Conservation (phyloP, 1,140 invertebrate genomes). For the Nasonia longicornis region DNA sequence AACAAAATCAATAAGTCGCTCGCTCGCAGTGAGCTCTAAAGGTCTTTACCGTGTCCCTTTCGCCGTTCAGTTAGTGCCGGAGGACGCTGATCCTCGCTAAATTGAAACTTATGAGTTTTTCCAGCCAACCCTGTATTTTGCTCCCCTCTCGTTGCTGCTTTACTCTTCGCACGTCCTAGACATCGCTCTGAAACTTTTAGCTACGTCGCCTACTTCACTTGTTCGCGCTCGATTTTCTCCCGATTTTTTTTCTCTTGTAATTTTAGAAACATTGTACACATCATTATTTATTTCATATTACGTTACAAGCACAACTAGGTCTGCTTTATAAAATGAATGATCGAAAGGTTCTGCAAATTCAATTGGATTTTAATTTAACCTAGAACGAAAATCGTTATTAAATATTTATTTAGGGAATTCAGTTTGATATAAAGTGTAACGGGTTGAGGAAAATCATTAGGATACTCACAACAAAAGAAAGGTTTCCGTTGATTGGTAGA, state of each 20-base stretch:
- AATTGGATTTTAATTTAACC: too few relatives aligned
- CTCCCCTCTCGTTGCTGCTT: background rate
- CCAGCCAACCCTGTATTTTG: conserved; percentile 3
- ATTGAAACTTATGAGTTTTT: conserved; percentile 70
- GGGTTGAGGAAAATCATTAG: background rate
- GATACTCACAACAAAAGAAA: background rate
- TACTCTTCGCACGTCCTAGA: background rate
- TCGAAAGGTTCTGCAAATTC: too few relatives aligned
- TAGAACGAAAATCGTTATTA: background rate
- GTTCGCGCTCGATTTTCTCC: background rate
- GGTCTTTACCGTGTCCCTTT: conserved; percentile 49
- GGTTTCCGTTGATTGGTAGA: background rate
- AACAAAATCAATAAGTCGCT: conserved; percentile 54
- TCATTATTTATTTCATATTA: too few relatives aligned
- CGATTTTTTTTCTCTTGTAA: background rate
- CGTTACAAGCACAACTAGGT: too few relatives aligned
- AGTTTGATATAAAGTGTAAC: background rate
- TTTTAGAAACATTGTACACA: background rate
- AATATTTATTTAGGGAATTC: background rate
- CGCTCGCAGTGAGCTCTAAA: conserved; percentile 18
- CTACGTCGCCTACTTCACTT: conserved; percentile 3
- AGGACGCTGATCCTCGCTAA: conserved; percentile 66
- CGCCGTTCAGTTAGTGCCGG: conserved; percentile 34
- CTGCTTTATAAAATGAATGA: too few relatives aligned
- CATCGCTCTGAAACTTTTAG: background rate